Evolutionary conservation across 2,113 vertebrate genomes (phyloP).

Genomic region (Pelusios castaneus): DNA sequence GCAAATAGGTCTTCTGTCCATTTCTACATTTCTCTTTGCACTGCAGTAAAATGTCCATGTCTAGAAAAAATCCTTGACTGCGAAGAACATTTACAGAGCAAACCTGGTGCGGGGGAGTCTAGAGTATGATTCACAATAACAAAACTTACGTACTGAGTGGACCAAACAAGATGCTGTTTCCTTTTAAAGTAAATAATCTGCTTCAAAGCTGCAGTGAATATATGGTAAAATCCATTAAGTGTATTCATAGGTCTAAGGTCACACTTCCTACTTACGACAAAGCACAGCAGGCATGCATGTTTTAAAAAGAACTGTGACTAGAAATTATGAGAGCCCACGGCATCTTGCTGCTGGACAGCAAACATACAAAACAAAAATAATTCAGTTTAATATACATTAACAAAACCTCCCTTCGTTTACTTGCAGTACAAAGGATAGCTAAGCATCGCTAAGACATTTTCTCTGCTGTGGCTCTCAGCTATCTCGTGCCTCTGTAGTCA

Average conservation of each 20-base stretch:
- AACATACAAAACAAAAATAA: neutral
- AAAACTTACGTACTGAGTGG: constrained; percentile 51
- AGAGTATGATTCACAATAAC: constrained; percentile 23
- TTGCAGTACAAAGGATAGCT: neutral
- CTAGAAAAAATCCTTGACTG: neutral
- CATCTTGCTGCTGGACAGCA: constrained; percentile 30
- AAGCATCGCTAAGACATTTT: neutral
- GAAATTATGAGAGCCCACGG: constrained; percentile 15
- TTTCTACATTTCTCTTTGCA: constrained; percentile 12
- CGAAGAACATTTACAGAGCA: constrained; percentile 20
- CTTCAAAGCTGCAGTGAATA: constrained; percentile 40
- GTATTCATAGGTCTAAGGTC: constrained; percentile 7
- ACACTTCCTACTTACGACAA: neutral
- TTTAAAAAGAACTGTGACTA: neutral
- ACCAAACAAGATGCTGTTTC: constrained; percentile 28
- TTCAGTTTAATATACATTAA: constrained; percentile 40
- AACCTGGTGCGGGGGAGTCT: constrained; percentile 26
- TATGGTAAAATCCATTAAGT: neutral
- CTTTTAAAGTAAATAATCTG: constrained; percentile 34
- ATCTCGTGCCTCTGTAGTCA: constrained; percentile 30
- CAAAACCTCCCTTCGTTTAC: constrained; percentile 37
- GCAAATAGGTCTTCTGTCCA: constrained; percentile 4
- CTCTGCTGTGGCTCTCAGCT: neutral
- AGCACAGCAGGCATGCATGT: constrained; percentile 3
- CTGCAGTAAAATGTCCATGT: constrained; percentile 24